phyloP scores from a whole-genome alignment of 92 coral and sea anemone species.

The Nematostella vectensis region DNA sequence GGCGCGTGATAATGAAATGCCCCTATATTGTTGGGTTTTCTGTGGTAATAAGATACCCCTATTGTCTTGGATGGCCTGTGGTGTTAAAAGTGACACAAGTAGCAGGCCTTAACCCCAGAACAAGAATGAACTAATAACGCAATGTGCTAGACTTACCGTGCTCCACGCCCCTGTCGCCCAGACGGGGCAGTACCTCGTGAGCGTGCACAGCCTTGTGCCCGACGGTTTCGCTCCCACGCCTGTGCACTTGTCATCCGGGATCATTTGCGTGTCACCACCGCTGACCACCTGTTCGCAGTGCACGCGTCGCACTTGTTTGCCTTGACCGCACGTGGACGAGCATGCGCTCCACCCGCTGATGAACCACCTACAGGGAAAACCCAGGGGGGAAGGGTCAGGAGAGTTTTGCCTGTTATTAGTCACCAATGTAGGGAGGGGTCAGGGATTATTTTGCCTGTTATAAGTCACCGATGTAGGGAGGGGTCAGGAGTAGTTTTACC shows the following conservation, averaged over 20 bases:
- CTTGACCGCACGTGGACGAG: slow-evolving; percentile 75
- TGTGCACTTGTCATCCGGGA: slow-evolving; percentile 71
- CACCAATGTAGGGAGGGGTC: not conserved
- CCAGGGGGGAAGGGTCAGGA: too few relatives aligned
- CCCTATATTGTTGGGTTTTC: too few relatives aligned
- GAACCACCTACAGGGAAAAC: slow-evolving; percentile 66
- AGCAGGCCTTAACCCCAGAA: too few relatives aligned
- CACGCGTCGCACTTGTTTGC: slow-evolving; percentile 82
- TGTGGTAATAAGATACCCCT: too few relatives aligned
- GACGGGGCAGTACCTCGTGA: slow-evolving; percentile 50
- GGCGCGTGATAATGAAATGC: too few relatives aligned
- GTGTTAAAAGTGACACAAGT: too few relatives aligned
- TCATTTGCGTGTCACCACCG: slow-evolving; percentile 49
- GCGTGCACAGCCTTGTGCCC: slow-evolving; percentile 44
- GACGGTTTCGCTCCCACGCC: slow-evolving; percentile 55
- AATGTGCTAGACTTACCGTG: too few relatives aligned
- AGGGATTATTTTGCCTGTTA: too few relatives aligned
- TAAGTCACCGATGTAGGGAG: too few relatives aligned
- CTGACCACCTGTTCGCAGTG: slow-evolving; percentile 65
- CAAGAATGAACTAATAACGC: too few relatives aligned
- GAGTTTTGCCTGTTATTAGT: not conserved
- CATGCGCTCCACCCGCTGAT: slow-evolving; percentile 78
- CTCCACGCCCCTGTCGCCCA: slow-evolving; percentile 74
- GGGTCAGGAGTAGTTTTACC: too few relatives aligned
- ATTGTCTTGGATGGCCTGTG: too few relatives aligned